Conservation (phyloP, 2,113 vertebrate genomes). For the Leptodactylus fuscus region DNA sequence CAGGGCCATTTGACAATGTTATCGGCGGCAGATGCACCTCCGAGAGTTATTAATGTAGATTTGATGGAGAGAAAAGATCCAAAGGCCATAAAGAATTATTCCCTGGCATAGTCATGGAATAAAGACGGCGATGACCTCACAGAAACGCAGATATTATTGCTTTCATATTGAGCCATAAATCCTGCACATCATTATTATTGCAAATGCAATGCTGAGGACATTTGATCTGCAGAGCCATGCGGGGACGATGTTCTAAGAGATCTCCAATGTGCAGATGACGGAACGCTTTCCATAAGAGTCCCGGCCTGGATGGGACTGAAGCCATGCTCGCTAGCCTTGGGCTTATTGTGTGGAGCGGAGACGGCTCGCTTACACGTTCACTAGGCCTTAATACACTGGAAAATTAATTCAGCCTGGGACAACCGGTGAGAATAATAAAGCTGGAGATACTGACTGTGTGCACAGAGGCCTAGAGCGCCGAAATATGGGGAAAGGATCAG, state of each 20-base stretch:
- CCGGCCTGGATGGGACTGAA: too few relatives aligned
- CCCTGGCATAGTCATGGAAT: constrained; percentile 27
- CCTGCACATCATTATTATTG: constrained; percentile 6
- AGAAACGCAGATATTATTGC: not conserved
- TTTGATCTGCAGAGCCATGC: not conserved
- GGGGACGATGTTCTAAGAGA: not conserved
- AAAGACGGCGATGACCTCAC: not conserved
- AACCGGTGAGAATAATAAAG: too few relatives aligned
- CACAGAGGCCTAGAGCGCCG: too few relatives aligned
- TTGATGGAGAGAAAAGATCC: constrained; percentile 22
- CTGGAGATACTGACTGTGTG: too few relatives aligned
- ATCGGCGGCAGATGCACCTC: constrained; percentile 44
- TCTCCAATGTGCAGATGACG: not conserved
- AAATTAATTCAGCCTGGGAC: too few relatives aligned
- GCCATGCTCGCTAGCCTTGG: too few relatives aligned
- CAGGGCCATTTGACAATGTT: constrained; percentile 51
- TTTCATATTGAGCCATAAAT: constrained; percentile 32
- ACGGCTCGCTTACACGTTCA: too few relatives aligned
- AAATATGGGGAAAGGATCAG: too few relatives aligned
- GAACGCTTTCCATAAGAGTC: not conserved
- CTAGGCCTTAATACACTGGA: too few relatives aligned
- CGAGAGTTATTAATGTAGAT: constrained; percentile 49
- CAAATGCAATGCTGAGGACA: not conserved
- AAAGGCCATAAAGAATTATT: constrained; percentile 33
- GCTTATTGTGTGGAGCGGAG: too few relatives aligned